Percentiles rank a stretch among this genome's conserved stretches.
These are phyloP conservation scores for Serripes groenlandicus DNA, from an alignment of 2,888 invertebrate genomes.

Conservation along the genomic window DNA sequence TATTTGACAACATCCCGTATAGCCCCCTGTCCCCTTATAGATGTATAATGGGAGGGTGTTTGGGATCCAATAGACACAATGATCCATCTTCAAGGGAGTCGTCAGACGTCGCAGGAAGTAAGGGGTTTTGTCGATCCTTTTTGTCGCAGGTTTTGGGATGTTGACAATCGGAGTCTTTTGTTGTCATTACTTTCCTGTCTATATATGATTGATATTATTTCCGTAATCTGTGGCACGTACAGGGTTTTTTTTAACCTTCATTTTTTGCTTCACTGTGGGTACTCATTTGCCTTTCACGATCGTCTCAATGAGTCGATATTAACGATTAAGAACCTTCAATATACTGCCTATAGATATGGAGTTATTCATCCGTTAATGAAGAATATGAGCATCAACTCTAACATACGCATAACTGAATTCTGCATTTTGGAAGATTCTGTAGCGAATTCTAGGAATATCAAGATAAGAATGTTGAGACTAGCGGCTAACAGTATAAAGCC, in stretches of 20 bases:
- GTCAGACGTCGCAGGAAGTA: slow-evolving; percentile 83
- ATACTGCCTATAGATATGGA: no score
- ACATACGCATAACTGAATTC: no score
- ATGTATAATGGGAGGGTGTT: slow-evolving; percentile 84
- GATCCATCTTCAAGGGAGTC: slow-evolving; percentile 84
- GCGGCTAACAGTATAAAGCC: no score
- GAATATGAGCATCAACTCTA: no score
- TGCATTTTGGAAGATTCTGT: no score
- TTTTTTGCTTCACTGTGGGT: not conserved
- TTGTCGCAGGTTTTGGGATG: slow-evolving; percentile 5
- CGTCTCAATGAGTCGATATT: not conserved
- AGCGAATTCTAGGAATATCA: no score
- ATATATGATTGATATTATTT: no score
- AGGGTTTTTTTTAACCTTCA: slow-evolving; percentile 5
- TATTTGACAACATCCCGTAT: slow-evolving; percentile 24
- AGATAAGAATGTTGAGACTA: no score
- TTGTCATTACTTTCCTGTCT: not conserved
- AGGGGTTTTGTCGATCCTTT: slow-evolving; percentile 1
- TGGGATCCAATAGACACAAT: slow-evolving; percentile 83
- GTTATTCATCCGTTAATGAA: no score
- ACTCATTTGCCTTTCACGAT: not conserved
- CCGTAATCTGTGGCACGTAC: no score
- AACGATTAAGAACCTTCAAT: no score
- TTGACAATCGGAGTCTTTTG: not conserved
- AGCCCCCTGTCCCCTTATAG: slow-evolving; percentile 4